Evolutionary conservation across 1,140 invertebrate genomes (phyloP).

Genomic region (Philopotamus ludificatus): DNA sequence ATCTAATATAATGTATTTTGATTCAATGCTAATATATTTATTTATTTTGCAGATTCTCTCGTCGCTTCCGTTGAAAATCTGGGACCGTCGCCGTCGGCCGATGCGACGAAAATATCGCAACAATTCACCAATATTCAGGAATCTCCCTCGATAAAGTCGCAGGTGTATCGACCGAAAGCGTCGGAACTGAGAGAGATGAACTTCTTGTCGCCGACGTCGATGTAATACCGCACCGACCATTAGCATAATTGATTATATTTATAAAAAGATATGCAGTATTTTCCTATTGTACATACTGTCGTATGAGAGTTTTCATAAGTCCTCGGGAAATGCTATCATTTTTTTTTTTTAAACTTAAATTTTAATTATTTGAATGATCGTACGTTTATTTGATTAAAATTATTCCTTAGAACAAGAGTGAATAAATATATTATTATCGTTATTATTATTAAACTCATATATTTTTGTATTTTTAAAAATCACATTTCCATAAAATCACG

Average conservation of each 20-base stretch:
- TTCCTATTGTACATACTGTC: conserved; percentile 18
- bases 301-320: too few species aligned
- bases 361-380: too few species aligned
- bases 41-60: conserved; percentile 44
- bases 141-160: conserved; percentile 25
- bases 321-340: too few species aligned
- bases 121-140: conserved; percentile 31
- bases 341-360: too few species aligned
- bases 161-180: conserved; percentile 61
- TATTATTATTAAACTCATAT: too few species aligned
- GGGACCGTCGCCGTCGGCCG: conserved; percentile 45
- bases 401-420: too few species aligned
- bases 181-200: conserved; percentile 78
- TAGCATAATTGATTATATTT: conserved; percentile 2
- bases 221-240: conserved; percentile 54
- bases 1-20: too few species aligned
- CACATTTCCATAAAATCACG: too few species aligned
- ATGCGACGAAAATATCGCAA: conserved; percentile 47
- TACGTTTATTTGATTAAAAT: too few species aligned
- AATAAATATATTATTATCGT: too few species aligned
- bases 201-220: conserved; percentile 80
- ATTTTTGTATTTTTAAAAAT: too few species aligned
- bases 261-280: conserved; percentile 16
- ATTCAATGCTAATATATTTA: too few species aligned
- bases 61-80: conserved; percentile 53